phyloP scores from a whole-genome alignment of 2,888 invertebrate genomes.

The Troilus luridus region DNA sequence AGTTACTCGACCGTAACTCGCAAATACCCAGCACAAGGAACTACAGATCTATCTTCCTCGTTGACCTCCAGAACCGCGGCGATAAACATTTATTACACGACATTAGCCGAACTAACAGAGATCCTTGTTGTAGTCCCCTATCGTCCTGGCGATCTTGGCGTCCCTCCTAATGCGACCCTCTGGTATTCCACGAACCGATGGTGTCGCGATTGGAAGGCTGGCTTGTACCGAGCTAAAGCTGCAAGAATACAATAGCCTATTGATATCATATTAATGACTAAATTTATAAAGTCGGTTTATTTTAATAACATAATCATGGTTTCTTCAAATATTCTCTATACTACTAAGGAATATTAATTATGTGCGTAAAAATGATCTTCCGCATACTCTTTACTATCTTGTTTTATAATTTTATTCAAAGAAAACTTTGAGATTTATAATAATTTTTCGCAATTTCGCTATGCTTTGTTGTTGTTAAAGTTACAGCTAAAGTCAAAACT shows the following conservation, averaged over 20 bases:
- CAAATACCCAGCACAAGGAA: not conserved
- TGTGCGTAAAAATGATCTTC: no score
- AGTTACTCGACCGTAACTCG: not conserved
- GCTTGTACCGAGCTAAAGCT: not conserved
- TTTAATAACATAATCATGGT: no score
- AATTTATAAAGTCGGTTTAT: not conserved
- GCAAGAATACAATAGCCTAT: not conserved
- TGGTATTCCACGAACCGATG: constrained; percentile 42
- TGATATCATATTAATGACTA: not conserved
- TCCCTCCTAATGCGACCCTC: constrained; percentile 3
- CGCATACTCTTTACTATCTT: no score
- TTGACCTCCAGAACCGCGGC: not conserved
- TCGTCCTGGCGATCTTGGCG: not conserved
- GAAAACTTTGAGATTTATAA: no score
- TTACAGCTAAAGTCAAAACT: no score
- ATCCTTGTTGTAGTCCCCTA: not conserved
- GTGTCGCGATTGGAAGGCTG: not conserved
- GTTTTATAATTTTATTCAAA: no score
- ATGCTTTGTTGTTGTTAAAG: no score
- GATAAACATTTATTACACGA: constrained; percentile 35
- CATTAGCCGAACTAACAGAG: constrained; percentile 37
- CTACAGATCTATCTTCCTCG: not conserved
- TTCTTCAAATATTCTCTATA: no score
- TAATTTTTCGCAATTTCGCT: no score
- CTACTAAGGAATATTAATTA: no score